Conservation (phyloP, 2,888 invertebrate genomes). For the Drosophila hawaiiensis region DNA sequence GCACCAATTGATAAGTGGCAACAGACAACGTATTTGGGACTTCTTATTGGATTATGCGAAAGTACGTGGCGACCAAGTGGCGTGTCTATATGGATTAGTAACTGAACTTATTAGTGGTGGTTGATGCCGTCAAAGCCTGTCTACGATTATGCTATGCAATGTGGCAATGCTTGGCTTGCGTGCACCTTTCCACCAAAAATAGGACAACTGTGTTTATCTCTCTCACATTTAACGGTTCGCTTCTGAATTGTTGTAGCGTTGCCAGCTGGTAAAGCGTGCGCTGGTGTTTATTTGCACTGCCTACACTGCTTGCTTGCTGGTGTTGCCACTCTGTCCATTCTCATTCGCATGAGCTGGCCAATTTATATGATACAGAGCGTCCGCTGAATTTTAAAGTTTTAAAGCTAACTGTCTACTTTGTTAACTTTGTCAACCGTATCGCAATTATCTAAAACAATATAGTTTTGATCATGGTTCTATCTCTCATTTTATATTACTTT, state of each 20-base stretch:
- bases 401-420: background rate
- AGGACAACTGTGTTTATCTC: conserved; percentile 17
- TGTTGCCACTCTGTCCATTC: no score
- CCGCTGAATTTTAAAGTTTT: background rate
- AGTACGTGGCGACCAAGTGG: conserved; percentile 30
- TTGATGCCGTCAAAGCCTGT: conserved; percentile 23
- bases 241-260: conserved; percentile 14
- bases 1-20: conserved; percentile 19
- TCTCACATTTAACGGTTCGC: conserved; percentile 15
- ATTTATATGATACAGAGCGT: accelerated
- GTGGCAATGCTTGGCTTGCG: conserved; percentile 18
- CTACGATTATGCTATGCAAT: conserved; percentile 48
- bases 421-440: background rate
- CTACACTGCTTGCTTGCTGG: background rate
- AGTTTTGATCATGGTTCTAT: background rate
- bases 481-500: background rate
- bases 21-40: conserved; percentile 29
- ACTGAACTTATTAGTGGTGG: conserved; percentile 41
- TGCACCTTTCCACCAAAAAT: conserved; percentile 13
- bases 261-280: background rate
- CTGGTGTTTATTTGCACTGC: conserved; percentile 18
- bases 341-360: conserved; percentile 3
- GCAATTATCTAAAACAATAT: background rate
- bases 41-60: conserved; percentile 73
- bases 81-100: conserved; percentile 68